Conservation (phyloP, 2,113 vertebrate species). For the Heliornis fulica region DNA sequence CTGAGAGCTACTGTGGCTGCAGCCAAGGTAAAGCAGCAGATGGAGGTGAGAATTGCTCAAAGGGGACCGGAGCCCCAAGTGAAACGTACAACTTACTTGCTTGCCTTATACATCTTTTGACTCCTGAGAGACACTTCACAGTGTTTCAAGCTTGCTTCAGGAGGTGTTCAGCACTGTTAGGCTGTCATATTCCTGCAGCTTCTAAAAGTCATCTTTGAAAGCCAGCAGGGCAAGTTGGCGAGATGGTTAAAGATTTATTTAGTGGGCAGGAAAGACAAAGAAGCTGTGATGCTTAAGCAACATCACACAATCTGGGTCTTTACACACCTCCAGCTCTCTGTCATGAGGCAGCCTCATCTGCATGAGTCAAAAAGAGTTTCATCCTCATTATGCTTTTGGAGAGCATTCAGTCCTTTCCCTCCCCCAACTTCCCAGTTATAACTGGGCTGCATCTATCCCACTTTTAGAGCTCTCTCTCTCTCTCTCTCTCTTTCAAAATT, state of each 20-base stretch:
- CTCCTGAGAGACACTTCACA: neutral
- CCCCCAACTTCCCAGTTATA: neutral
- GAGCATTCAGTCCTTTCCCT: neutral
- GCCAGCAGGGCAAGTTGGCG: neutral
- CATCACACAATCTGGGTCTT: neutral
- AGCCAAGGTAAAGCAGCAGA: neutral
- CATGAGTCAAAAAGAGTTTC: neutral
- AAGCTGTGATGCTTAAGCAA: neutral
- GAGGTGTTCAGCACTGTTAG: neutral
- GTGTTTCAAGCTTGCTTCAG: neutral
- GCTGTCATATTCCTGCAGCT: neutral
- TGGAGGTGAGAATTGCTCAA: neutral
- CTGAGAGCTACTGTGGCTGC: neutral
- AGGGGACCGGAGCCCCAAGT: neutral
- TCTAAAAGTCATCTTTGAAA: neutral
- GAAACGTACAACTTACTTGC: neutral
- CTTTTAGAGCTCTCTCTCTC: neutral
- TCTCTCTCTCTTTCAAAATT: neutral
- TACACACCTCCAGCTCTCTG: neutral
- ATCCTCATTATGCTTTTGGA: neutral
- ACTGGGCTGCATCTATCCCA: neutral
- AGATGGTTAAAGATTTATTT: neutral
- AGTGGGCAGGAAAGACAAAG: neutral
- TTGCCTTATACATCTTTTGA: neutral
- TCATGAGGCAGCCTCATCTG: neutral